A percentile compares a stretch with the other conserved stretches of the same genome.
These are phyloP conservation scores for Holacanthella duospinosa DNA, from an alignment of 2,888 invertebrate genomes.

Conservation along the genomic window DNA sequence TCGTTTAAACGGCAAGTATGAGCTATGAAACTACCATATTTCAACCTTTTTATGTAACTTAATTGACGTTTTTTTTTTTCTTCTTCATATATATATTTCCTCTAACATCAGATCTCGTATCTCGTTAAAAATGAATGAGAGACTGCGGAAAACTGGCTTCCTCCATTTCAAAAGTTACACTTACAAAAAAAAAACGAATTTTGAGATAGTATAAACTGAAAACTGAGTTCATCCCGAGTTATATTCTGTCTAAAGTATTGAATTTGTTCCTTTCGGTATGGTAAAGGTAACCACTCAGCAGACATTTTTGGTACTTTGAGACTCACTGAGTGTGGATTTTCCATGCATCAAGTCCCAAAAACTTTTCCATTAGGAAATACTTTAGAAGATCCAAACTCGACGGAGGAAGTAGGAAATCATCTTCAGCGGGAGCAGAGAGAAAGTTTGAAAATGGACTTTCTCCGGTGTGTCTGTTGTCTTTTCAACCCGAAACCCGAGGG, in stretches of 20 bases:
- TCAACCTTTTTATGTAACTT: neutral
- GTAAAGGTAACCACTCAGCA: neutral
- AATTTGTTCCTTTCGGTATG: neutral
- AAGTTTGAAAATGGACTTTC: neutral
- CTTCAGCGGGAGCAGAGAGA: neutral
- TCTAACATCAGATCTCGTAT: too few relatives aligned
- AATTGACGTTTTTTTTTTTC: neutral
- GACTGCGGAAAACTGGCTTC: neutral
- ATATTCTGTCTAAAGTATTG: neutral
- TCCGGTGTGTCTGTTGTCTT: neutral
- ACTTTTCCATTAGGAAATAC: constrained; percentile 5
- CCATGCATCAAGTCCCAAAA: neutral
- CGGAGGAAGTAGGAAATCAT: neutral
- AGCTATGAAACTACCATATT: neutral
- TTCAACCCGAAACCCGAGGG: neutral
- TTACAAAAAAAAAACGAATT: neutral
- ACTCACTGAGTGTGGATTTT: neutral
- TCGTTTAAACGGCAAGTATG: neutral
- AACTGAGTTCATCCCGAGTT: neutral
- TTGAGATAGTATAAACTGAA: neutral
- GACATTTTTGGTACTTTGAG: neutral
- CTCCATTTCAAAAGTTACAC: neutral
- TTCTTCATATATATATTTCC: neutral
- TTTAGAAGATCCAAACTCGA: neutral
- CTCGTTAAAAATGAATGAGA: constrained; percentile 4